A percentile compares a stretch with the other conserved stretches of the same genome.
Conservation (phyloP, 2,888 invertebrate species). For the Stenotaenia linearis region DNA sequence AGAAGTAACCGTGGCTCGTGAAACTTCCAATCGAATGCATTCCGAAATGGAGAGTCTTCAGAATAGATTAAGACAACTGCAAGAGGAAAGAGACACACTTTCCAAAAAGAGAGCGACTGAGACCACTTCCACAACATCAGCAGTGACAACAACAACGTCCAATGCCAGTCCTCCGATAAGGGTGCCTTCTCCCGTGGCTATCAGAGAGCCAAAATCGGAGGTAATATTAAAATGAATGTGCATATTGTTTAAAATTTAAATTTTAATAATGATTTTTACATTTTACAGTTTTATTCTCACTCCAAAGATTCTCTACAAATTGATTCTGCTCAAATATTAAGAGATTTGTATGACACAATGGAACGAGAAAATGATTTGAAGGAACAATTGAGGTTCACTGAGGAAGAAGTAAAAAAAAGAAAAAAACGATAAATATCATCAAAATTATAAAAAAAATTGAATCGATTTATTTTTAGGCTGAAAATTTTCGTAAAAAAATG, state of each 20-base stretch:
- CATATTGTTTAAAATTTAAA: not conserved
- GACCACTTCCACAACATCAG: constrained; percentile 41
- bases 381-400: constrained; percentile 85
- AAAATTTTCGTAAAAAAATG: constrained; percentile 81
- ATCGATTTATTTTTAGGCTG: constrained; percentile 59
- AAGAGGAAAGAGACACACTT: constrained; percentile 34
- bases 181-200: constrained; percentile 37
- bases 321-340: constrained; percentile 67
- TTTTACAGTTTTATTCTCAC: not conserved
- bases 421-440: not conserved
- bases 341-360: constrained; percentile 83
- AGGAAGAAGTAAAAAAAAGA: constrained; percentile 72
- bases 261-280: not conserved
- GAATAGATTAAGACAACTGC: constrained; percentile 51
- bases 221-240: constrained; percentile 20
- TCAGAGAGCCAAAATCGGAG: constrained; percentile 36
- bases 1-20: constrained; percentile 74
- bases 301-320: constrained; percentile 24
- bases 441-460: not conserved
- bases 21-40: constrained; percentile 58
- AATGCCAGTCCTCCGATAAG: constrained; percentile 45
- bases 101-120: constrained; percentile 32
- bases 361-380: constrained; percentile 89
- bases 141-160: constrained; percentile 42
- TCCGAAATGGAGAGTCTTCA: constrained; percentile 64